These are phyloP conservation scores for Gymnosoma rotundatum DNA, from an alignment of 2,888 invertebrate genomes.

Conservation along the genomic window DNA sequence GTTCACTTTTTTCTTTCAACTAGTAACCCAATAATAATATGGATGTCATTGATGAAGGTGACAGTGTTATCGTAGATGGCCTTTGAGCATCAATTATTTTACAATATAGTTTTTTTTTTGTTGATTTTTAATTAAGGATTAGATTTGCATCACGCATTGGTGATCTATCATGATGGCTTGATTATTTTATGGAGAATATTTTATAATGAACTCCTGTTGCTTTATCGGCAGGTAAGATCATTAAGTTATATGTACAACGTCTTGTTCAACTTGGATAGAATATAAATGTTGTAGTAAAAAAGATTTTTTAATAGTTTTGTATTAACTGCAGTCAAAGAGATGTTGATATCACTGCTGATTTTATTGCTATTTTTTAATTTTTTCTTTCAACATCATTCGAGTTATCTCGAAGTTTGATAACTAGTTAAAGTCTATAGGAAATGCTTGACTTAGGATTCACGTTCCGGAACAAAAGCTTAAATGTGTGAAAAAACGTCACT, in stretches of 20 bases:
- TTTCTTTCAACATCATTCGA: too few relatives aligned
- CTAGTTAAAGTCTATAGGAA: too few relatives aligned
- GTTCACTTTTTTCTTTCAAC: constrained; percentile 14
- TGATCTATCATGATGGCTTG: constrained; percentile 32
- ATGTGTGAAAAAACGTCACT: too few relatives aligned
- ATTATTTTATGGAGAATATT: background rate
- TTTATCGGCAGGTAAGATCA: constrained; percentile 7
- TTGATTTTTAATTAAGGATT: constrained; percentile 51
- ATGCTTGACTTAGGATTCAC: too few relatives aligned
- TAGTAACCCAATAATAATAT: constrained; percentile 57
- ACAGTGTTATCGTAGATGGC: constrained; percentile 56
- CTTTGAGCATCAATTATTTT: constrained; percentile 53
- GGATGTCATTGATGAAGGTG: constrained; percentile 36
- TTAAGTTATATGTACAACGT: background rate
- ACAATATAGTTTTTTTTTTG: constrained; percentile 31
- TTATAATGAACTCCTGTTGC: constrained; percentile 37
- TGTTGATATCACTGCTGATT: too few relatives aligned
- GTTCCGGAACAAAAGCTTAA: too few relatives aligned
- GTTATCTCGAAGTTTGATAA: too few relatives aligned
- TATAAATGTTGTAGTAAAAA: too few relatives aligned
- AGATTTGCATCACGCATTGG: constrained; percentile 39
- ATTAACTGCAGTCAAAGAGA: too few relatives aligned
- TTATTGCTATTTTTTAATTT: too few relatives aligned
- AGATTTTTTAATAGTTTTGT: too few relatives aligned
- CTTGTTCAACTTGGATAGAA: background rate